phyloP scores from a whole-genome alignment of 2,888 invertebrate genomes.

The Dryocosmus kuriphilus region DNA sequence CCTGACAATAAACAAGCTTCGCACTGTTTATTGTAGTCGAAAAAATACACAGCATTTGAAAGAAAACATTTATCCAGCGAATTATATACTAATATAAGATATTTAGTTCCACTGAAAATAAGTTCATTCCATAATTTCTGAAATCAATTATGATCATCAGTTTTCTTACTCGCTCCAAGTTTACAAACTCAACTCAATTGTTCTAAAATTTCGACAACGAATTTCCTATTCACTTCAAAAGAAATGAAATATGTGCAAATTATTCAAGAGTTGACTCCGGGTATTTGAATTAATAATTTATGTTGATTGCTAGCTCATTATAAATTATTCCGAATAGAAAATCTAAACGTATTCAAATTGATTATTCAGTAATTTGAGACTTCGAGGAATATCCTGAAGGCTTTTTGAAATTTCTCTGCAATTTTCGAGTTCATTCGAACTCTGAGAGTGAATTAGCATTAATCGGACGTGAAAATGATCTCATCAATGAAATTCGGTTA shows the following conservation, averaged over 20 bases:
- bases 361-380: not conserved
- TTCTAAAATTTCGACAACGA: not conserved
- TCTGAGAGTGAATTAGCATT: not conserved
- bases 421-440: constrained; percentile 1
- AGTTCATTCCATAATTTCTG: not conserved
- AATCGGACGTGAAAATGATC: not conserved
- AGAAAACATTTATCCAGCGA: not conserved
- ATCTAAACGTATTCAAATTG: not conserved
- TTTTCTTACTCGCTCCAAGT: not conserved
- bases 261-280: not conserved
- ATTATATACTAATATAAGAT: too few relatives aligned
- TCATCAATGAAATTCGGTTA: not conserved
- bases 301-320: not conserved
- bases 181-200: not conserved
- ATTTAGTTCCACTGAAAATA: not conserved
- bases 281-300: not conserved
- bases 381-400: constrained; percentile 6
- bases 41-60: not conserved
- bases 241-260: not conserved
- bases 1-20: not conserved
- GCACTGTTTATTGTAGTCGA: not conserved
- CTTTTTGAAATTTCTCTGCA: not conserved
- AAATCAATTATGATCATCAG: not conserved
- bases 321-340: not conserved
- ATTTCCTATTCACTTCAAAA: too few relatives aligned